A percentile compares a stretch with the other conserved stretches of the same genome.
Evolutionary conservation across 2,888 invertebrate species (phyloP).

Genomic region (Parelbella ahira): DNA sequence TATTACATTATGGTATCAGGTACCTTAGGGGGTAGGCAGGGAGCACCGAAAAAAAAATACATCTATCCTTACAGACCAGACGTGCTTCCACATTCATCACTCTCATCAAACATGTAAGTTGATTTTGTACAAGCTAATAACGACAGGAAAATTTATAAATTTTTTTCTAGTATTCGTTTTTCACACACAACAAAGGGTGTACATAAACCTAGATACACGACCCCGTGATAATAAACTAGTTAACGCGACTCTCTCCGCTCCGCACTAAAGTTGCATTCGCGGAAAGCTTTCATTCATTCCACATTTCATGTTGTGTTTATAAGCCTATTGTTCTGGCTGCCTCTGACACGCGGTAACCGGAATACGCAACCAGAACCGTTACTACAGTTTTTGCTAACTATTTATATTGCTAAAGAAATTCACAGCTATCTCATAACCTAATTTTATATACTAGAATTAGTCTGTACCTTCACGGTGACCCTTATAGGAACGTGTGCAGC

Average conservation of each 20-base stretch:
- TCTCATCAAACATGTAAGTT: too few species aligned
- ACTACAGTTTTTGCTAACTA: conserved; percentile 2
- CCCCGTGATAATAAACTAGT: conserved; percentile 22
- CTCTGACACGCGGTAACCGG: conserved; percentile 20
- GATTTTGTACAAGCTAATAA: too few species aligned
- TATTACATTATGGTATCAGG: too few species aligned
- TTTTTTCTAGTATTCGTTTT: conserved; percentile 2
- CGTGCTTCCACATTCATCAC: too few species aligned
- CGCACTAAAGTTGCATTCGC: conserved; percentile 19
- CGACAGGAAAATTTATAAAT: not conserved
- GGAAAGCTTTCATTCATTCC: conserved; percentile 25
- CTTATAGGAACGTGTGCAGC: too few species aligned
- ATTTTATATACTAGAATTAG: too few species aligned
- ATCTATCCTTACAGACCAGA: too few species aligned
- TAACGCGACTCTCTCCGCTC: conserved; percentile 18
- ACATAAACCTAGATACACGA: conserved; percentile 24
- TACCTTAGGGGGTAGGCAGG: too few species aligned
- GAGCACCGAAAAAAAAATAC: too few species aligned
- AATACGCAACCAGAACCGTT: conserved; percentile 19
- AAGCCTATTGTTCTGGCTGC: conserved; percentile 22
- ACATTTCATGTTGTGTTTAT: conserved; percentile 21
- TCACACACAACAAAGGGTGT: conserved; percentile 25
- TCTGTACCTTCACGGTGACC: too few species aligned
- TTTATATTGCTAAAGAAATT: too few species aligned
- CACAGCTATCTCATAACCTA: too few species aligned